These are phyloP conservation scores for Callocephalon fimbriatum DNA, from an alignment of 2,113 vertebrate genomes.

Conservation along the genomic window DNA sequence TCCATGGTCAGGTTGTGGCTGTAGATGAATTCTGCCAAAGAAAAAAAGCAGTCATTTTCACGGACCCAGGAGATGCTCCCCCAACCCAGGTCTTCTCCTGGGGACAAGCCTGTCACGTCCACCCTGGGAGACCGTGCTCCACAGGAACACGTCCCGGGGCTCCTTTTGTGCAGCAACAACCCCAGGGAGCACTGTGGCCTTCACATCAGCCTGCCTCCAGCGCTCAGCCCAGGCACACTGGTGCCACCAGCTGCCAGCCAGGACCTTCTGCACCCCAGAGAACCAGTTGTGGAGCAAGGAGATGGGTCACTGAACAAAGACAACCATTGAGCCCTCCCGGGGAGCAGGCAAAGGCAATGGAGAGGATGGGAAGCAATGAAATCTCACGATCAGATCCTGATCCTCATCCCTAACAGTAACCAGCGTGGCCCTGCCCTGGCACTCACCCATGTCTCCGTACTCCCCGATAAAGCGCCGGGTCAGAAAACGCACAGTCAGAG, in stretches of 20 bases:
- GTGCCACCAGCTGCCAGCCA: neutral
- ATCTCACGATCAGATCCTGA: neutral
- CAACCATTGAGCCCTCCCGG: rapidly evolving
- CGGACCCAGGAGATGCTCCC: neutral
- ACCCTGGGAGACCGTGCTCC: neutral
- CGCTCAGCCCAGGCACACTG: neutral
- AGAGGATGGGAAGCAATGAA: neutral
- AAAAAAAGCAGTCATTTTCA: neutral
- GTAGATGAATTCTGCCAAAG: slow-evolving; percentile 84
- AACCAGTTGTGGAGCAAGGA: neutral
- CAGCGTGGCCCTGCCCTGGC: neutral
- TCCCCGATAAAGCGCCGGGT: slow-evolving; percentile 90
- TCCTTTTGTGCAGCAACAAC: neutral
- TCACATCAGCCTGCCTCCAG: neutral
- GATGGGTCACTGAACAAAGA: neutral
- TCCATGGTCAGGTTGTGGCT: slow-evolving; percentile 81
- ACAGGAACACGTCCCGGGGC: neutral
- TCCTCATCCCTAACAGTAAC: neutral
- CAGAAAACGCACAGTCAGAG: slow-evolving; percentile 86
- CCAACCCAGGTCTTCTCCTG: neutral
- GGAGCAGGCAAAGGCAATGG: neutral
- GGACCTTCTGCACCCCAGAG: neutral
- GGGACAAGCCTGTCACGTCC: neutral
- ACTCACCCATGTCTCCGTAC: slow-evolving; percentile 87
- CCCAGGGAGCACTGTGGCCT: rapidly evolving